Percentiles rank a stretch among this genome's conserved stretches.
phyloP scores from a whole-genome alignment of 2,113 vertebrate genomes.

The Pelobates fuscus region DNA sequence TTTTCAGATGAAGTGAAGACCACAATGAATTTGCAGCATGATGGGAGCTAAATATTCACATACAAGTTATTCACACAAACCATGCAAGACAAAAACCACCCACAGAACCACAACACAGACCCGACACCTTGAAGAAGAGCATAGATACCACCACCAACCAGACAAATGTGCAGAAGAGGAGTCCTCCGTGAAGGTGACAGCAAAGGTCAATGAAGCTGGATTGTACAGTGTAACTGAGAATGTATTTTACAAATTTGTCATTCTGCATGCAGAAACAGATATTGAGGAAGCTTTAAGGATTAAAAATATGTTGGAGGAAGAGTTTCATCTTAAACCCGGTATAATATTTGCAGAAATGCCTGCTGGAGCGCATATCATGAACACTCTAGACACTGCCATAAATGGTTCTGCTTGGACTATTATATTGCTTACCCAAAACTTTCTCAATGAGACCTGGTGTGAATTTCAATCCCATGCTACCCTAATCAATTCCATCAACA shows the following conservation, averaged over 20 bases:
- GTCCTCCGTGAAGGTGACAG: background rate
- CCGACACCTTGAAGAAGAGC: no score
- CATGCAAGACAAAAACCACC: constrained; percentile 45
- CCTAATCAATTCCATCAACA: constrained; percentile 58
- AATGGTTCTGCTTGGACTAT: constrained; percentile 59
- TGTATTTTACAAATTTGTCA: constrained; percentile 60
- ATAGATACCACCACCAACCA: background rate
- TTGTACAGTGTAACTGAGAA: background rate
- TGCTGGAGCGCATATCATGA: constrained; percentile 53
- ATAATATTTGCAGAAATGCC: constrained; percentile 59
- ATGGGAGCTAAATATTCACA: constrained; percentile 51
- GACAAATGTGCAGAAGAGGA: background rate
- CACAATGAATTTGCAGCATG: constrained; percentile 2
- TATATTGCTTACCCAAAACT: constrained; percentile 59
- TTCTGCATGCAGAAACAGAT: constrained; percentile 53
- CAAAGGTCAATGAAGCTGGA: background rate
- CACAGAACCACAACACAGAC: background rate
- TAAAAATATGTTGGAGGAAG: constrained; percentile 55
- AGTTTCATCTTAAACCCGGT: constrained; percentile 59
- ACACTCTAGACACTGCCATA: constrained; percentile 57
- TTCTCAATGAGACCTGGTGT: constrained; percentile 59
- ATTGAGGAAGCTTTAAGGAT: constrained; percentile 50
- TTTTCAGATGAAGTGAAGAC: no score
- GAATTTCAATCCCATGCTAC: constrained; percentile 59
- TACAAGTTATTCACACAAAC: constrained; percentile 19